Evolutionary conservation across 2,888 invertebrate genomes (phyloP).

Genomic region (Dorcus hopei): DNA sequence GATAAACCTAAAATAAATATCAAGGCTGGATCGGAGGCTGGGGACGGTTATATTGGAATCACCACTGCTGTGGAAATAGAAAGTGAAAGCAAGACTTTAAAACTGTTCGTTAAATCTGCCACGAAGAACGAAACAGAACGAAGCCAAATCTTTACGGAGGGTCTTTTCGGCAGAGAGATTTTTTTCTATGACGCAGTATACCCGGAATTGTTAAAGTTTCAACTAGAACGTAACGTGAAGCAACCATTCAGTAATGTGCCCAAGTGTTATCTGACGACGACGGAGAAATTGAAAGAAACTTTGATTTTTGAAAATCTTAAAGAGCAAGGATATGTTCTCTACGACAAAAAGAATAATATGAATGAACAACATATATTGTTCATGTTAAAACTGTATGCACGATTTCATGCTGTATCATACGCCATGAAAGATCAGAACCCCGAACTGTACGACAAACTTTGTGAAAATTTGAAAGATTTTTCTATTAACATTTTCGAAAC

Average conservation of each 20-base stretch:
- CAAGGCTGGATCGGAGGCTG: slow-evolving; percentile 13
- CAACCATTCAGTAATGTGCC: neutral
- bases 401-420: slow-evolving; percentile 28
- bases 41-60: slow-evolving; percentile 20
- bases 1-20: slow-evolving; percentile 1
- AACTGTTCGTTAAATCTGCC: slow-evolving; percentile 21
- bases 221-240: neutral
- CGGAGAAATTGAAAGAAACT: too few species aligned
- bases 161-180: neutral
- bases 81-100: slow-evolving; percentile 13
- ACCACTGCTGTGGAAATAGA: slow-evolving; percentile 12
- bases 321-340: too few species aligned
- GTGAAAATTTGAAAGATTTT: neutral
- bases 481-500: neutral
- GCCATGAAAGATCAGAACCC: slow-evolving; percentile 23
- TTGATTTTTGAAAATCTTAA: too few species aligned
- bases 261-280: neutral
- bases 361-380: too few species aligned
- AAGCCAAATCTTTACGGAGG: neutral
- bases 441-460: slow-evolving; percentile 6
- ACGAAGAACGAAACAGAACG: slow-evolving; percentile 14
- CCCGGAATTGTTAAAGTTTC: neutral
- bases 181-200: neutral
- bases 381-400: slow-evolving; percentile 1
- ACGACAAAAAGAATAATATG: too few species aligned